Base-by-base conservation (phyloP, 2,113 vertebrate genomes). In the Amblyopsis rosae region DNA sequence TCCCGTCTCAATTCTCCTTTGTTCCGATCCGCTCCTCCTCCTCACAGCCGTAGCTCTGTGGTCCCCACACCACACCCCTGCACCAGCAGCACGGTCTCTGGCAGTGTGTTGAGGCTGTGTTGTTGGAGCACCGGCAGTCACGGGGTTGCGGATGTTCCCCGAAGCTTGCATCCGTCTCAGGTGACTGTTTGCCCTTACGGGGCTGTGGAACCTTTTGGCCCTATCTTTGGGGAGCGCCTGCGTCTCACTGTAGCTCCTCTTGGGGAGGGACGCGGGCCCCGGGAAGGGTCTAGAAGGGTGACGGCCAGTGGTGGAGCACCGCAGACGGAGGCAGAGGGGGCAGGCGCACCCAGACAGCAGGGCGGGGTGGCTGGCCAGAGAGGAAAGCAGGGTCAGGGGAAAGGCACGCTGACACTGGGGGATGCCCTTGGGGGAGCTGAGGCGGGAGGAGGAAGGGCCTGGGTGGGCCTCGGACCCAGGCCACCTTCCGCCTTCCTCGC, bases 371-470 rank as follows among this genome's bases (percentile, higher is more conserved):
- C 71, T 72, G 33, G 81, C 77, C 67, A 91, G 60, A 1, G 87
- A 88, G 15, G 92, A 91, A 5, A 93, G 86, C 63, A 93, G 83
- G 0, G 86, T 81, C 50, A 92, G 77, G 19, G 91, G 88, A 63
- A 93, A 92, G 75, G 89, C 85, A 17, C 91, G 90, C 77, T 91
- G 92, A 76, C 93, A 92, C 63, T 93, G 91, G 0, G 92, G 86
- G 80, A 93, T 92, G 59, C 88, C 88, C 74, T 92, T 93, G 0
- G 93, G 91, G 11, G 89, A 81, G 75, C 91, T 92, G 71, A 93
- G 92, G 47, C 86, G 86, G 5, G 77, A 70, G 0, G 88, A 74
- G 54, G 91, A 76, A 10, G 5, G 51, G n/a, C 11, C 9, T 9
- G 56, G 1, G 89, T 84, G 0, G 86, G 69, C 12, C 0, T 81